Percentiles rank a stretch among this genome's conserved stretches.
These are phyloP conservation scores for Steinernema hermaphroditum DNA, from an alignment of 2,888 invertebrate species.

Conservation along the genomic window DNA sequence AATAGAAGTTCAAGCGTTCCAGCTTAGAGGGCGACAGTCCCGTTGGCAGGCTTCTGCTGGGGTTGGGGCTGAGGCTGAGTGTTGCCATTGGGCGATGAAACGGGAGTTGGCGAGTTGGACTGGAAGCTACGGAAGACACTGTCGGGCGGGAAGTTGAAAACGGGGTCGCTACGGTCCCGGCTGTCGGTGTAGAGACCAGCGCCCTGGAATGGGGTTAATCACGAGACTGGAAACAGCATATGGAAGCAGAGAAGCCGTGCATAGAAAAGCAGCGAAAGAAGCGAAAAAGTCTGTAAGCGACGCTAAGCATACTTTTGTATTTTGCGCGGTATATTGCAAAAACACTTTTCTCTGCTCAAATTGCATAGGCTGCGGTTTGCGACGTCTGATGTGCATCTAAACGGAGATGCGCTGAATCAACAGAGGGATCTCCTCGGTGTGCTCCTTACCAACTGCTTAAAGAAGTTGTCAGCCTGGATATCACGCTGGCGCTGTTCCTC, in stretches of 20 bases:
- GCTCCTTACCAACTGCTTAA: constrained; percentile 50
- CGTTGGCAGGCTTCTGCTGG: background rate
- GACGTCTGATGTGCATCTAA: constrained; percentile 31
- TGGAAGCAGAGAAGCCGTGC: background rate
- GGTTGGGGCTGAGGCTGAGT: background rate
- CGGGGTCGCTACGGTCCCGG: background rate
- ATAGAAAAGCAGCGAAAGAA: background rate
- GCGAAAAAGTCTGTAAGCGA: background rate
- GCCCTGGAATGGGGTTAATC: constrained; percentile 17
- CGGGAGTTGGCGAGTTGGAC: background rate
- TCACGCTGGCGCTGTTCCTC: constrained; percentile 43
- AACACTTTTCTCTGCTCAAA: constrained; percentile 27
- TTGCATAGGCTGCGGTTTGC: constrained; percentile 30
- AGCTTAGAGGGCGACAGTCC: background rate
- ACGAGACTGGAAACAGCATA: background rate
- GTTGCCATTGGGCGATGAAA: no score
- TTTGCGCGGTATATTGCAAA: constrained; percentile 30
- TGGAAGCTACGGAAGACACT: constrained; percentile 22
- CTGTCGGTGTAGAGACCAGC: constrained; percentile 14
- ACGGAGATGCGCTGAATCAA: constrained; percentile 28
- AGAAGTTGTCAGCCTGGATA: constrained; percentile 47
- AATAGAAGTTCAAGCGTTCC: background rate
- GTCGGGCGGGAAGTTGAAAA: constrained; percentile 20
- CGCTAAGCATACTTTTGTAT: constrained; percentile 19
- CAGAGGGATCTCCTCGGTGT: background rate